Base-by-base conservation (phyloP, 1,140 invertebrate species). In the Caerostris darwini region DNA sequence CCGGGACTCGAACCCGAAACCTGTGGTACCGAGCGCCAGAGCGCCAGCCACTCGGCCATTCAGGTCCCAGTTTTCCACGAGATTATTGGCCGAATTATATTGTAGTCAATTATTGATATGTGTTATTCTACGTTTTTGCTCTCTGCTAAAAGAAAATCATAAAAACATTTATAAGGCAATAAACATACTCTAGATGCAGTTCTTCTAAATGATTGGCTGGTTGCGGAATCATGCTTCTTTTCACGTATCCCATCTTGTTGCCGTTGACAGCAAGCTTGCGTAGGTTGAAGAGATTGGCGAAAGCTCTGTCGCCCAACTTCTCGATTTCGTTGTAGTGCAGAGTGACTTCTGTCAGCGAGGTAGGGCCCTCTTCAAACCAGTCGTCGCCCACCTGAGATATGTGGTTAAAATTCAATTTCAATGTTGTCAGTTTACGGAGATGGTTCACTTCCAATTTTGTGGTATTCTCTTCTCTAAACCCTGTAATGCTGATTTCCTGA, bases 151-250 rank as follows among this genome's bases (percentile, higher is more conserved):
- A 34, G 34, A 34, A 34, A 34, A 34, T 34, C 34, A 34, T 34
- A 34, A 34, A 34, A 34, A 34, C 34, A 34, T 34, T 34, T 34
- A 34, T 34, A 34, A 34, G 34, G 34, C 34, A 34, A 34, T 34
- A 34, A 81, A 82, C 90, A 85, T 85, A 92, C 90, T 92, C 90
- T 6, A 92, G 58, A 54, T 92, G 58, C 7, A 92, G 19, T 6
- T 64, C 50, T 4, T 64, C 59, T 4, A 92, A 17, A 56, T n/a
- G 8, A 3, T 7, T n/a, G 8, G 90, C 90, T n/a, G 90, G 81
- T 54, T 59, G 59, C 2, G 90, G 90, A 7, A 92, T 12, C 90
- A 92, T 92, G 34, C 77, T 83, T n/a, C 90, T 81, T 19, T 67
- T 83, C 7, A 92, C 12, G 50, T 7, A 3, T 34, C 90, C 90